phyloP scores from a whole-genome alignment of 2,888 invertebrate genomes.

The Odontomyia ornata region DNA sequence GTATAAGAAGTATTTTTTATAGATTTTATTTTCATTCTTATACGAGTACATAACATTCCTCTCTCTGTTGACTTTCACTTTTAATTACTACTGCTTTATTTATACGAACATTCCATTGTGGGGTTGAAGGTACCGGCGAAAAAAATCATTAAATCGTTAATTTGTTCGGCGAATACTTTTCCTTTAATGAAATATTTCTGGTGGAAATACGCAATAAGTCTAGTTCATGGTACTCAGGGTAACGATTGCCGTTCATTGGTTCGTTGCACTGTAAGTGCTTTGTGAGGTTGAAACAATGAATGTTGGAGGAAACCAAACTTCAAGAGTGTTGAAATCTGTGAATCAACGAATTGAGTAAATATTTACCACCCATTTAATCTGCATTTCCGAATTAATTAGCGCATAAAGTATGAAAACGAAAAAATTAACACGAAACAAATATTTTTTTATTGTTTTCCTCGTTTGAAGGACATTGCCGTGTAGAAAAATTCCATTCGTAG shows the following conservation, averaged over 20 bases:
- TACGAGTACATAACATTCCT: no score
- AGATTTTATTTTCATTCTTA: background rate
- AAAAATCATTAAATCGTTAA: slow-evolving; percentile 25
- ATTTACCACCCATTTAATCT: slow-evolving; percentile 43
- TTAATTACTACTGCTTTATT: background rate
- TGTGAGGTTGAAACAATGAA: background rate
- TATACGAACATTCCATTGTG: background rate
- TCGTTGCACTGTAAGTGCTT: background rate
- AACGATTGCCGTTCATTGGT: no score
- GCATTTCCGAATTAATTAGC: slow-evolving; percentile 46
- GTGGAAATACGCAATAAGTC: no score
- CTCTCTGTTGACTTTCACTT: background rate
- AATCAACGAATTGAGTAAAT: slow-evolving; percentile 16
- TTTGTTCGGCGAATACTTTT: slow-evolving; percentile 1
- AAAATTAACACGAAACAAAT: slow-evolving; percentile 40
- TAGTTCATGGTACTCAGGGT: no score
- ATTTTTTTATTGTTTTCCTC: background rate
- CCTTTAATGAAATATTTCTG: background rate
- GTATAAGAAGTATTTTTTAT: background rate
- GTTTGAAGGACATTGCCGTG: no score
- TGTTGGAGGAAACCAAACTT: background rate
- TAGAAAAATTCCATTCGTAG: no score
- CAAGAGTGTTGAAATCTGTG: background rate
- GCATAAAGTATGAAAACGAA: slow-evolving; percentile 36
- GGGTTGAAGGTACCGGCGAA: background rate